A percentile compares a stretch with the other conserved stretches of the same genome.
These are phyloP conservation scores for Trachelus stipa DNA, from an alignment of 2,888 invertebrate genomes.

Conservation along the genomic window DNA sequence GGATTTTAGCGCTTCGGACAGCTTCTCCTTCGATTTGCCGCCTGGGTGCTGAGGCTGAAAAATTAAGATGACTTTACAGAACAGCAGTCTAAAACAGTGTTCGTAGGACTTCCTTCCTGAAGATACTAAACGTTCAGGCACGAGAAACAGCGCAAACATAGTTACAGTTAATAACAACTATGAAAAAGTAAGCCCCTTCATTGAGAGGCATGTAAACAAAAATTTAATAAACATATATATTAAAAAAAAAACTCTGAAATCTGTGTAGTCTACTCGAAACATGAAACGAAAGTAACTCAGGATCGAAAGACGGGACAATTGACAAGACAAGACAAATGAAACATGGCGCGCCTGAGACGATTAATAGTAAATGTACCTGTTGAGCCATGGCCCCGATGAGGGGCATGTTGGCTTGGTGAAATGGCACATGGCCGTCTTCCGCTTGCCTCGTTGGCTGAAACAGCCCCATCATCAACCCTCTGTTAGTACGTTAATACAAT, in stretches of 20 bases:
- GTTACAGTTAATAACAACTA: neutral
- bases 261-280: neutral
- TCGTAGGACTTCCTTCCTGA: neutral
- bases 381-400: constrained; percentile 72
- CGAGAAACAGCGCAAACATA: neutral
- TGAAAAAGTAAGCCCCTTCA: neutral
- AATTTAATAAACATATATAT: neutral
- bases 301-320: constrained; percentile 19
- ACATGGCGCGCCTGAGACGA: constrained; percentile 41
- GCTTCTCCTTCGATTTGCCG: constrained; percentile 83
- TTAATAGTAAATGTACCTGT: constrained; percentile 60
- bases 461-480: constrained; percentile 61
- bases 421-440: constrained; percentile 71
- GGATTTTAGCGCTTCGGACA: constrained; percentile 87
- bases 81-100: neutral
- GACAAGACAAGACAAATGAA: constrained; percentile 55
- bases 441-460: constrained; percentile 70
- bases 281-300: constrained; percentile 7
- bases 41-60: constrained; percentile 70
- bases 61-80: constrained; percentile 28
- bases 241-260: neutral
- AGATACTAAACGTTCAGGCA: neutral
- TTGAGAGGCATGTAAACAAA: neutral
- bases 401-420: constrained; percentile 73
- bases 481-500: constrained; percentile 58